Percentiles rank a stretch among this genome's conserved stretches.
Evolutionary conservation across 2,797 vertebrate genomes (phyloP).

Genomic region (Helicolenus hilgendorfi): DNA sequence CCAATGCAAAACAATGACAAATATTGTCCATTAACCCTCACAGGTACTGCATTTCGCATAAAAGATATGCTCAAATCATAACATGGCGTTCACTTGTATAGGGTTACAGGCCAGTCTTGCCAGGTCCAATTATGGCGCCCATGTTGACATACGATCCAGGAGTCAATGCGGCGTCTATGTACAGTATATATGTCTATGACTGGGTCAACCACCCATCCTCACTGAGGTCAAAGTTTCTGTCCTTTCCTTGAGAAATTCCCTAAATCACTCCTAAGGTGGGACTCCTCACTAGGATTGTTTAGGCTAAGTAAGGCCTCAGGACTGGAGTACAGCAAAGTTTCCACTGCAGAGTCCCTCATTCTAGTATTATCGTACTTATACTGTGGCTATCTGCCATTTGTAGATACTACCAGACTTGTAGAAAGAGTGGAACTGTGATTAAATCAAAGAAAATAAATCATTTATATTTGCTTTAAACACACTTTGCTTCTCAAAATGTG

Average conservation of each 20-base stretch:
- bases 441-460: constrained; percentile 6
- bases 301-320: neutral
- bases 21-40: too few relatives aligned
- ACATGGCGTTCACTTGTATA: too few relatives aligned
- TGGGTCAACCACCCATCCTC: neutral
- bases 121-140: too few relatives aligned
- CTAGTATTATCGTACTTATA: neutral
- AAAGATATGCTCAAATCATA: too few relatives aligned
- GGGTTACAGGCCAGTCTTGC: too few relatives aligned
- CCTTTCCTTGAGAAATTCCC: neutral
- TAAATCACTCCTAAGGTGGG: too few relatives aligned
- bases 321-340: neutral
- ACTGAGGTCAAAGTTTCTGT: neutral
- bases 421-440: neutral
- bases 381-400: neutral
- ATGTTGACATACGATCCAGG: too few relatives aligned
- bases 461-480: neutral
- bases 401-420: neutral
- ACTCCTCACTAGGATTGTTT: neutral
- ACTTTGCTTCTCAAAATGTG: neutral
- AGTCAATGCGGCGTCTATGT: too few relatives aligned
- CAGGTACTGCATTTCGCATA: too few relatives aligned
- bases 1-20: neutral
- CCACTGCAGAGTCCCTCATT: neutral
- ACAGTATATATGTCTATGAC: neutral